Percentiles rank a stretch among this genome's conserved stretches.
phyloP scores from a whole-genome alignment of 2,888 invertebrate genomes.

The Brachyptera putata region DNA sequence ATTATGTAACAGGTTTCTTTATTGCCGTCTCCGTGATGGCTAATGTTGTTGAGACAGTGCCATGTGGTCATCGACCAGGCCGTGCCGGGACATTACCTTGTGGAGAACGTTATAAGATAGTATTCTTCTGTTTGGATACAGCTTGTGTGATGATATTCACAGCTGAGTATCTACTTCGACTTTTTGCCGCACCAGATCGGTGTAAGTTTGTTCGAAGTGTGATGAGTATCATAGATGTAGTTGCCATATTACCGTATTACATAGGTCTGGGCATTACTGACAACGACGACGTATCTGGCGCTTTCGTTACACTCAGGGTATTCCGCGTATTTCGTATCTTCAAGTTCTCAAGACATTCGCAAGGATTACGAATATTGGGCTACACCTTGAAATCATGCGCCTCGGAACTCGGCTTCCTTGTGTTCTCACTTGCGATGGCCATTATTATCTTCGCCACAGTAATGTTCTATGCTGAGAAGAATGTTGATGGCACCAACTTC shows the following conservation, averaged over 20 bases:
- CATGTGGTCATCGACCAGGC: constrained; percentile 84
- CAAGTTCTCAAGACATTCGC: constrained; percentile 99
- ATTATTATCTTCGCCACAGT: constrained; percentile 99
- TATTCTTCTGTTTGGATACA: constrained; percentile 98
- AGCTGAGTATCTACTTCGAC: constrained; percentile 89
- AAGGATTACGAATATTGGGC: constrained; percentile 95
- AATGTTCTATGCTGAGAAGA: constrained; percentile 99
- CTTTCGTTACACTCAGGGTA: constrained; percentile 97
- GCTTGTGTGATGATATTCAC: constrained; percentile 99
- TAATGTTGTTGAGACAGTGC: constrained; percentile 97
- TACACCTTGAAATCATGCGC: constrained; percentile 99
- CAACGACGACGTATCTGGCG: constrained; percentile 98
- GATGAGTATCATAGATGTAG: constrained; percentile 99
- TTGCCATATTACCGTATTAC: constrained; percentile 98
- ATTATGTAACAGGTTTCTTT: constrained; percentile 99
- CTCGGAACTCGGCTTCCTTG: constrained; percentile 97
- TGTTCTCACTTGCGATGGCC: constrained; percentile 99
- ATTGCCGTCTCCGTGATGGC: constrained; percentile 99
- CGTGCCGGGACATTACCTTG: constrained; percentile 87
- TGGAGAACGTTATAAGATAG: constrained; percentile 96
- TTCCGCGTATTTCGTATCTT: constrained; percentile 99
- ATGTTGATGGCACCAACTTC: constrained; percentile 94
- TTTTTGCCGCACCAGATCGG: constrained; percentile 97
- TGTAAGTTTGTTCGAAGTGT: constrained; percentile 97
- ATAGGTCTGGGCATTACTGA: constrained; percentile 96